phyloP scores from a whole-genome alignment of 1,140 invertebrate genomes.

The Brachionus plicatilis region DNA sequence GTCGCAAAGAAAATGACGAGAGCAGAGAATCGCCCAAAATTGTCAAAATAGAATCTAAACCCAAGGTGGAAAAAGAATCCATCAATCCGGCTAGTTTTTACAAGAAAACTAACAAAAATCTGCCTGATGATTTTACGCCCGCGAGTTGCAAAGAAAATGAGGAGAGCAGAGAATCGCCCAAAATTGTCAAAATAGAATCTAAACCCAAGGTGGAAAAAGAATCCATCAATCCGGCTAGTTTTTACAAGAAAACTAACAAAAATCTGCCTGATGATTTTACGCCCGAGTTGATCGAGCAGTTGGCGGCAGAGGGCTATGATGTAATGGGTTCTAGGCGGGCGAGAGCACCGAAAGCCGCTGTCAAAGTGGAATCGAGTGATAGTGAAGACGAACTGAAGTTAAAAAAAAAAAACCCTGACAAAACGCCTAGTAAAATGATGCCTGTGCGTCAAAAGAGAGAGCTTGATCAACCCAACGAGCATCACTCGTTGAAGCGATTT shows the following conservation, averaged over 20 bases:
- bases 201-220: background rate
- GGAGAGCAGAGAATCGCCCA: background rate
- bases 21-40: background rate
- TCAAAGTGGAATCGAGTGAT: background rate
- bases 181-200: background rate
- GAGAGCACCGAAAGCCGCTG: background rate
- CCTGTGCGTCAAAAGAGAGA: background rate
- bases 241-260: background rate
- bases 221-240: background rate
- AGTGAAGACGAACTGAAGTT: background rate
- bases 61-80: background rate
- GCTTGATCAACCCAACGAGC: background rate
- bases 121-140: constrained; percentile 37
- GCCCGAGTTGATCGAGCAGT: constrained; percentile 21
- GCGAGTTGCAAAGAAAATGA: background rate
- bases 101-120: background rate
- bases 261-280: constrained; percentile 34
- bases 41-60: background rate
- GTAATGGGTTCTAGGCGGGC: background rate
- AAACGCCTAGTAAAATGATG: background rate
- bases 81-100: background rate
- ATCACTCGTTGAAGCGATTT: constrained; percentile 16
- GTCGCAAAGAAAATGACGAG: background rate
- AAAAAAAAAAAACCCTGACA: background rate
- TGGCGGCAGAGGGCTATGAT: constrained; percentile 30